A percentile compares a stretch with the other conserved stretches of the same genome.
These are phyloP conservation scores for Melanostoma scalare DNA, from an alignment of 2,888 invertebrate species.

Conservation along the genomic window DNA sequence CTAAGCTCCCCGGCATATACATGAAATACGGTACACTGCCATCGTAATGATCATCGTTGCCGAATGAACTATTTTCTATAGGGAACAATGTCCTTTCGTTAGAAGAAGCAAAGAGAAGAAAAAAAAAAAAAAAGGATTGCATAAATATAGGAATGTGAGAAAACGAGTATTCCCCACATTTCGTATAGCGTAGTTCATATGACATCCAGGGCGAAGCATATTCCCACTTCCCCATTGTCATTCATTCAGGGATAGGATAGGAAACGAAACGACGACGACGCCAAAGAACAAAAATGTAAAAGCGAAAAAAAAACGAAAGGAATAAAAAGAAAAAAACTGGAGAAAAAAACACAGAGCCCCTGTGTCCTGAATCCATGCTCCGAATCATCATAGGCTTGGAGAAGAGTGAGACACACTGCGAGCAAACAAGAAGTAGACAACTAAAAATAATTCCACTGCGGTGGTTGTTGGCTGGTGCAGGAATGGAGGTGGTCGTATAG, in stretches of 20 bases:
- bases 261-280: conserved; percentile 25
- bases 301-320: background rate
- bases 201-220: conserved; percentile 50
- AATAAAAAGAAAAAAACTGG: no score
- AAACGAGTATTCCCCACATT: conserved; percentile 43
- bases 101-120: conserved; percentile 31
- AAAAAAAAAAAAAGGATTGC: conserved; percentile 42
- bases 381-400: conserved; percentile 61
- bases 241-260: conserved; percentile 36
- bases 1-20: conserved; percentile 48
- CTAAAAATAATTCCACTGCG: conserved; percentile 61
- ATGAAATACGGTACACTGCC: conserved; percentile 65
- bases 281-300: conserved; percentile 35
- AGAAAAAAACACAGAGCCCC: conserved; percentile 4
- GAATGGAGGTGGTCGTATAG: background rate
- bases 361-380: conserved; percentile 62
- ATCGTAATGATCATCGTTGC: conserved; percentile 71
- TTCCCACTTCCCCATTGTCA: conserved; percentile 56
- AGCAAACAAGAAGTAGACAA: conserved; percentile 19
- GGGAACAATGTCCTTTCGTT: conserved; percentile 71
- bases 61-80: conserved; percentile 72
- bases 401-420: conserved; percentile 30
- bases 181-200: conserved; percentile 26
- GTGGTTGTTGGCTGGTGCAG: no score
- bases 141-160: conserved; percentile 51